Evolutionary conservation across 2,113 vertebrate species (phyloP).

Genomic region (Mobula hypostoma): DNA sequence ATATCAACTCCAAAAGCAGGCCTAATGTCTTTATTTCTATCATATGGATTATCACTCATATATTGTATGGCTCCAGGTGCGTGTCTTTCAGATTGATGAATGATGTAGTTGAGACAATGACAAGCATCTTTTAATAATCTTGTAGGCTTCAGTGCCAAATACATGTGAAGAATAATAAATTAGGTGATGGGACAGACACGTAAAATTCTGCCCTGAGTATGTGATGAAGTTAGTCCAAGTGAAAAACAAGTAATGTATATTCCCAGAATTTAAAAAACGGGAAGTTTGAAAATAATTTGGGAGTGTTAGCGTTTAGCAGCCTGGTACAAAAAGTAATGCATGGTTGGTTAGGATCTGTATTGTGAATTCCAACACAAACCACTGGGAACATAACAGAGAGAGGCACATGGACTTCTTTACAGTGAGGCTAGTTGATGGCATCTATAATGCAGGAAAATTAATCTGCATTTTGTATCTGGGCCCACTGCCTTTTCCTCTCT

Average conservation of each 20-base stretch:
- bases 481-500: not conserved
- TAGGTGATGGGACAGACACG: not conserved
- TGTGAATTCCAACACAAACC: conserved; percentile 48
- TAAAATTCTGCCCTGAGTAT: not conserved
- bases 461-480: not conserved
- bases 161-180: conserved; percentile 44
- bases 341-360: conserved; percentile 46
- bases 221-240: conserved; percentile 39
- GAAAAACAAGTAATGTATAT: conserved; percentile 43
- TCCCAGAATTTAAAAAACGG: conserved; percentile 43
- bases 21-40: conserved; percentile 6
- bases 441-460: not conserved
- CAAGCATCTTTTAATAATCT: conserved; percentile 40
- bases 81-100: conserved; percentile 40
- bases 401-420: conserved; percentile 46
- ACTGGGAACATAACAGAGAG: conserved; percentile 41
- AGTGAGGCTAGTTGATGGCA: conserved; percentile 42
- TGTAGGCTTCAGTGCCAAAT: conserved; percentile 41
- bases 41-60: conserved; percentile 22
- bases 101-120: conserved; percentile 33
- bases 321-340: conserved; percentile 49
- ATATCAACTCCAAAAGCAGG: not conserved
- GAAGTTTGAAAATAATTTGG: conserved; percentile 43
- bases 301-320: conserved; percentile 45
- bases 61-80: not conserved